Evolutionary conservation across 2,888 invertebrate genomes (phyloP), one percentile per base, ranked within the genome.

Genomic region (Malachius bipustulatus): DNA sequence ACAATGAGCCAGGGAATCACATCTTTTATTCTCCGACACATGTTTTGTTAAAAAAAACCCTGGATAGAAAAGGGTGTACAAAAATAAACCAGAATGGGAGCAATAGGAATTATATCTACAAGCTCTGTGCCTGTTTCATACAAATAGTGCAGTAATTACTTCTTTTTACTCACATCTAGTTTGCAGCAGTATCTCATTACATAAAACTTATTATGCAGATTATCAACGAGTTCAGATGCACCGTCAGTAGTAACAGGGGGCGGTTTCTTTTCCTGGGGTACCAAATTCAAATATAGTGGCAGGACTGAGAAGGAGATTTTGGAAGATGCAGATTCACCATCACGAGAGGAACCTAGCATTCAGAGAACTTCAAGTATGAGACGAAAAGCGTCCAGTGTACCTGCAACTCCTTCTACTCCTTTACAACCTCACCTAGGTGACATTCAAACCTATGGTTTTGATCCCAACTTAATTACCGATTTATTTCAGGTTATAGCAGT

Each of bases 251-350:
- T 88, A 44, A 83, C 87, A 11, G 88, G 91, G 34, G 90, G 90
- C 32, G 87, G 89, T 31, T 74, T 91, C 52, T 91, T 91, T 66
- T 89, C 89, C 14, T 84, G 88, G 79, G 90, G 91, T 38, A 89
- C 90, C 16, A 90, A 90, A 66, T 91, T 93, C 63, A 82, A 85
- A 53, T 93, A 93, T 65, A 78, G 83, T 11, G 93, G 93, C 1
- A 73, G 91, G 48, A 91, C 91, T 30, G 91, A 93, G 65, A 73
- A 81, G 29, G 93, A 93, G 67, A 88, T 93, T 41, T 67, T 90
- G 38, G 85, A 85, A 59, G 80, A 89, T 52, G 75, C 77, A 51
- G 79, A 78, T 57, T 74, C 71, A 46, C 70, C 75, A 51, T 65
- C 73, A 57, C 63, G 69, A 38, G 73, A 73, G 48, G 73, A 74